Base-by-base conservation (phyloP, 2,797 vertebrate species). In the Parauchenoglanis ngamensis region DNA sequence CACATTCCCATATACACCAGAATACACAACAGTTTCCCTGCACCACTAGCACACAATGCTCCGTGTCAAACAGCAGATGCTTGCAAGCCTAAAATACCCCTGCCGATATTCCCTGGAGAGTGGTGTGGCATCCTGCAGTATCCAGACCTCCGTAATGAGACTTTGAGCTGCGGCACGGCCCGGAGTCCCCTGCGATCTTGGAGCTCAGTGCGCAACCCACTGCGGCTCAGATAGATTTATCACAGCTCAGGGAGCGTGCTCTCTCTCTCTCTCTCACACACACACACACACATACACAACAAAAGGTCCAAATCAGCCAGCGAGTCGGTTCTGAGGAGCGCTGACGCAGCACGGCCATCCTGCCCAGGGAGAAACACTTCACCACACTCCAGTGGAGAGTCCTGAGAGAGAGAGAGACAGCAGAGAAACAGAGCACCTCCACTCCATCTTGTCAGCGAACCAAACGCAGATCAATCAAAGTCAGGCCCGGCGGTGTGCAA, bases 71-170 rank as follows among this genome's bases (percentile, higher is more conserved):
- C 92, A 93, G 93, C 90, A 92, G 93, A 92, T 92, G 94, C 92
- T 88, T 93, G 93, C 92, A 92, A 91, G 92, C 94, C 95, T 95
- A 95, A 85, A 96, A 96, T 96, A 96, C 95, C 95, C 89, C 90
- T 92, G 92, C 92, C 93, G 93, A 91, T 87, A 87, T 90, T 95
- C 95, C 95, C 93, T 76, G 88, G 95, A 95, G 95, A 89, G 92
- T 89, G 90, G 92, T 84, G 90, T 85, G 89, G 92, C 93, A 93
- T 95, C 94, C 94, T 92, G 68, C 84, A 67, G 87, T 52, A 82
- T 88, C 84, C 57, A 93, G 94, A 84, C 93, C 94, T 94, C 93
- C 87, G 94, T 96, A 96, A 96, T 95, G 95, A 96, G 95, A 94
- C 93, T 94, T 92, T 90, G 94, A 94, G 94, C 93, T 92, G 93